Conservation (phyloP, 1,140 invertebrate species). For the Philopotamus ludificatus region DNA sequence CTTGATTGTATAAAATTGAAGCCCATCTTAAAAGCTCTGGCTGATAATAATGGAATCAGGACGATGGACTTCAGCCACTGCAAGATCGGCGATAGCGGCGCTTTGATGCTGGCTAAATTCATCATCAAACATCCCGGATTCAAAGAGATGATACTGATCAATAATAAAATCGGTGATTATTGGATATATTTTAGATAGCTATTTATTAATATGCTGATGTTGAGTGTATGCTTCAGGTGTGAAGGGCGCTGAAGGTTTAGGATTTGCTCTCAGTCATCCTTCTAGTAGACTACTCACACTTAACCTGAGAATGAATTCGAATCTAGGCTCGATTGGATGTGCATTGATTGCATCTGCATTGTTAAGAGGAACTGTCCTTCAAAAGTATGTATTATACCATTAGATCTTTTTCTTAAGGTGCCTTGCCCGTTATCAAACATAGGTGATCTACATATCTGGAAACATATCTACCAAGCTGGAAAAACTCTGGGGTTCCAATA, state of each 20-base stretch:
- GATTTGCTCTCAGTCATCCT: conserved; percentile 48
- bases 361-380: conserved; percentile 52
- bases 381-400: conserved; percentile 46
- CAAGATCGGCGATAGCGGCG: conserved; percentile 52
- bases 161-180: conserved; percentile 53
- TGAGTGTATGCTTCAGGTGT: conserved; percentile 46
- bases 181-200: no score
- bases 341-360: conserved; percentile 50
- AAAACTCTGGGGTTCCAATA: no score
- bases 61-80: conserved; percentile 56
- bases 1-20: conserved; percentile 54
- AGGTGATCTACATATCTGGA: no score
- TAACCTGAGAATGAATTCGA: conserved; percentile 52
- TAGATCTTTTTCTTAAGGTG: background rate
- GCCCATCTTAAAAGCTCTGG: conserved; percentile 51
- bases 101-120: conserved; percentile 50
- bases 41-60: conserved; percentile 45
- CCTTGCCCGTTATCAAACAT: no score
- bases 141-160: conserved; percentile 48
- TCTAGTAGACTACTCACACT: conserved; percentile 47
- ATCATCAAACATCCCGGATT: conserved; percentile 49
- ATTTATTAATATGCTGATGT: no score
- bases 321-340: conserved; percentile 50
- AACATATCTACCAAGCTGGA: no score
- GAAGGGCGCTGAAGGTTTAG: conserved; percentile 48